phyloP scores from a whole-genome alignment of 2,113 vertebrate species.

The Campylomormyrus numenius region DNA sequence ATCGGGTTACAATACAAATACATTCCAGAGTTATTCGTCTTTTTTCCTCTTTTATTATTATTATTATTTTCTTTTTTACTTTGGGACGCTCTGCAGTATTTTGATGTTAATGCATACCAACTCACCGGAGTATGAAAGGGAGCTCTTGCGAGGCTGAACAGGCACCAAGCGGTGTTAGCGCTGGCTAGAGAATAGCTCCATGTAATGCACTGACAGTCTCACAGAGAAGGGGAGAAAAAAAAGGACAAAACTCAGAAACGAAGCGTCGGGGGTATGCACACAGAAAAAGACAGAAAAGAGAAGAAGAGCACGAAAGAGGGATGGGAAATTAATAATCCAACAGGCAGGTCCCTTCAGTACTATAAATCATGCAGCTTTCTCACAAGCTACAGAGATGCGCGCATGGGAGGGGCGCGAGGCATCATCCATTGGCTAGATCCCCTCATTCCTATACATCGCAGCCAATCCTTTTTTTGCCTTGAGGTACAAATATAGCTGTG shows the following conservation, averaged over 20 bases:
- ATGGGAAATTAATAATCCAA: conserved; percentile 80
- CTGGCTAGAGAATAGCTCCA: conserved; percentile 60
- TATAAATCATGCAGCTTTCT: conserved; percentile 74
- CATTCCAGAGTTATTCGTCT: conserved; percentile 44
- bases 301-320: conserved; percentile 52
- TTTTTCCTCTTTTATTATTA: conserved; percentile 16
- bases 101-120: conserved; percentile 53
- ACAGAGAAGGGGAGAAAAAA: conserved; percentile 34
- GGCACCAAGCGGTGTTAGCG: conserved; percentile 52
- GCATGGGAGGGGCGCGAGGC: conserved; percentile 62
- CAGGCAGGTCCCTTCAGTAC: conserved; percentile 71
- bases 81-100: conserved; percentile 41
- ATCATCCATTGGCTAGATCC: conserved; percentile 60
- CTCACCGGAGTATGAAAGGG: conserved; percentile 71
- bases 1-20: conserved; percentile 30
- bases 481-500: conserved; percentile 67
- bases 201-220: conserved; percentile 31
- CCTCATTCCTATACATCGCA: conserved; percentile 66
- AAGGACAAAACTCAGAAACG: conserved; percentile 40
- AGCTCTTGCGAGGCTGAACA: conserved; percentile 56
- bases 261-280: conserved; percentile 53
- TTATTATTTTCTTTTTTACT: conserved; percentile 21
- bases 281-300: conserved; percentile 49
- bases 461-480: conserved; percentile 64
- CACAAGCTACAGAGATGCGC: conserved; percentile 60